Base-by-base conservation (phyloP, 2,888 invertebrate genomes). In the Nomada fabriciana region DNA sequence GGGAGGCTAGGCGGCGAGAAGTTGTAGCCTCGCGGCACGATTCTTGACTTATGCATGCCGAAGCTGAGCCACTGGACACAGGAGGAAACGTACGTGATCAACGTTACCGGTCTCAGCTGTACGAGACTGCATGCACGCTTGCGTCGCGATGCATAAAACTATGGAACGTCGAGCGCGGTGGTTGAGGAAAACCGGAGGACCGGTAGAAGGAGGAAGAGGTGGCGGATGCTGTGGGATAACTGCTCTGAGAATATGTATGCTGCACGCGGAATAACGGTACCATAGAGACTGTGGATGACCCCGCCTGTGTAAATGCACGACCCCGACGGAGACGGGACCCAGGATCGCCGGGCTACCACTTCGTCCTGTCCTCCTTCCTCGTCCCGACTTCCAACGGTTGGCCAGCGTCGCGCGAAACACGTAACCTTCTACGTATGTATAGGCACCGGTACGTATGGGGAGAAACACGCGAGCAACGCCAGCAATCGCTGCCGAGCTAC, bases 281-380 rank as follows among this genome's bases (percentile, higher is more conserved):
- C 86, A 75, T 79, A 80, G 90, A 90, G 90, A 91, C 92, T 86
- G 84, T 70, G 88, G 89, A 89, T 93, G 93, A 93, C 93, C 93
- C 92, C 90, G 90, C 89, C 91, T 91, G 91, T 92, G 92, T 91
- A 92, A 92, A 92, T 90, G 92, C 90, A 87, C 90, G 92, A 93
- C 92, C 93, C 91, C 93, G 85, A 83, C 87, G 88, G 84, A 84
- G 86, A 88, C 77, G 78, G 84, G 78, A 88, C 81, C 83, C 84
- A 69, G 83, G 89, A 88, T 77, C 86, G 75, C 72, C 67, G 36
- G 61, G 43, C 53, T 53, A 23, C 67, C 42, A 36, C 76, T 63
- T 36, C 53, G 29, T 43, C 63, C 68, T 71, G 60, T 61, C 72
- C 80, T 72, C 29, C 50, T 25, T 42, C 63, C 57, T 11, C 57